Conservation (phyloP, 2,888 invertebrate species). For the Charanyca ferruginea region DNA sequence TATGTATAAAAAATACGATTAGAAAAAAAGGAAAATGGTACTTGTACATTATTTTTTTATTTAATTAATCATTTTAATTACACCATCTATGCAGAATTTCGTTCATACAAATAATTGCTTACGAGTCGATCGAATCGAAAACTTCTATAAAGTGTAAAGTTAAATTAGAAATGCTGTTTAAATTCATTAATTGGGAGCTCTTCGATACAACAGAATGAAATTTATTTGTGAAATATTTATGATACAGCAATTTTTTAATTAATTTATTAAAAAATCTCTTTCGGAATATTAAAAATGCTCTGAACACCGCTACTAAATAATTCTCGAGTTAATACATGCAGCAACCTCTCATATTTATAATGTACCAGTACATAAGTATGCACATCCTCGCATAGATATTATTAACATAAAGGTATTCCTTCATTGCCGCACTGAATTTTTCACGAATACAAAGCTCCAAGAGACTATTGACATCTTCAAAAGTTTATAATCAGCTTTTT, state of each 20-base stretch:
- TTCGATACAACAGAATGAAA: too few relatives aligned
- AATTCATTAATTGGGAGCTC: neutral
- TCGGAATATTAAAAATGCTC: too few relatives aligned
- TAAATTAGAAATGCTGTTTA: neutral
- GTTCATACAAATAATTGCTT: neutral
- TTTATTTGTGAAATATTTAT: too few relatives aligned
- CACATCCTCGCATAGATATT: slow-evolving; percentile 38
- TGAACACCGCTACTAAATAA: too few relatives aligned
- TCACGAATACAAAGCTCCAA: too few relatives aligned
- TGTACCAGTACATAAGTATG: slow-evolving; percentile 50
- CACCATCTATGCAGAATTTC: neutral
- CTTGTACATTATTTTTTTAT: too few relatives aligned
- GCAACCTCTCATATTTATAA: slow-evolving; percentile 40
- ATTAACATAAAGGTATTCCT: slow-evolving; percentile 24
- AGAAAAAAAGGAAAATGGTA: too few relatives aligned
- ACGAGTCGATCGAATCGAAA: neutral
- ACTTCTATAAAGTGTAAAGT: slow-evolving; percentile 1
- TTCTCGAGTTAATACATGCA: too few relatives aligned
- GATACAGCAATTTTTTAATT: too few relatives aligned
- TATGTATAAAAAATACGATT: too few relatives aligned
- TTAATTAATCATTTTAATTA: slow-evolving; percentile 1
- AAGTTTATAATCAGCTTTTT: neutral
- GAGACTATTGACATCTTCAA: neutral
- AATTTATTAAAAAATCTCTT: too few relatives aligned
- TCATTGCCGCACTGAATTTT: neutral